These are phyloP conservation scores for Nipponacmea schrenckii DNA, from an alignment of 2,888 invertebrate species.

Conservation along the genomic window DNA sequence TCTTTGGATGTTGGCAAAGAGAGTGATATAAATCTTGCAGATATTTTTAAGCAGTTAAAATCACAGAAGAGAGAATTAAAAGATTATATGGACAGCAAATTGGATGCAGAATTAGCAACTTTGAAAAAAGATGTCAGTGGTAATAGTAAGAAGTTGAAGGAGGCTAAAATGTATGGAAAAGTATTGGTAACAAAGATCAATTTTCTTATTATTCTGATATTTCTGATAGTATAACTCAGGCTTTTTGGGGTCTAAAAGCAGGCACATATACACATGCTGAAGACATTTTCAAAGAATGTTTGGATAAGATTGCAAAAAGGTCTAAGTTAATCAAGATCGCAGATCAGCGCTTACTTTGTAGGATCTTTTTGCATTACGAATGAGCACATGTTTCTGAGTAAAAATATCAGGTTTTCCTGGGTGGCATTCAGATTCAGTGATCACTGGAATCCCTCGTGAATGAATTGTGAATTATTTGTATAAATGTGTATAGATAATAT, in stretches of 20 bases:
- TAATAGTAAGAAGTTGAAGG: not conserved
- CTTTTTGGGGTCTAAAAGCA: not conserved
- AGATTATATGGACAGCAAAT: not conserved
- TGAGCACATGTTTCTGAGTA: too few species aligned
- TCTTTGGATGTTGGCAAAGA: too few species aligned
- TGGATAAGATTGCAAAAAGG: not conserved
- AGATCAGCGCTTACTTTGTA: too few species aligned
- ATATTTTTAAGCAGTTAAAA: not conserved
- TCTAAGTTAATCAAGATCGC: not conserved
- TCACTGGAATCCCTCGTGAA: too few species aligned
- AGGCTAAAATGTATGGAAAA: not conserved
- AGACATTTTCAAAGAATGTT: not conserved
- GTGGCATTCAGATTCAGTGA: too few species aligned
- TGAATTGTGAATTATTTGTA: too few species aligned
- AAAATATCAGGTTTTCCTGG: too few species aligned
- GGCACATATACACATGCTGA: not conserved
- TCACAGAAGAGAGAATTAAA: not conserved
- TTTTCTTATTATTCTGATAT: not conserved
- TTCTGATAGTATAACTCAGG: not conserved
- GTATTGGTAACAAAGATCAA: not conserved
- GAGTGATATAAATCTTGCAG: not conserved
- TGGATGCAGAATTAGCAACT: not conserved
- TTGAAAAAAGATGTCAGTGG: not conserved
- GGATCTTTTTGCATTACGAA: too few species aligned
- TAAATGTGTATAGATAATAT: too few species aligned